Percentiles rank a stretch among this genome's conserved stretches.
Evolutionary conservation across 2,888 invertebrate genomes (phyloP).

Genomic region (Pollenia griseotomentosa): DNA sequence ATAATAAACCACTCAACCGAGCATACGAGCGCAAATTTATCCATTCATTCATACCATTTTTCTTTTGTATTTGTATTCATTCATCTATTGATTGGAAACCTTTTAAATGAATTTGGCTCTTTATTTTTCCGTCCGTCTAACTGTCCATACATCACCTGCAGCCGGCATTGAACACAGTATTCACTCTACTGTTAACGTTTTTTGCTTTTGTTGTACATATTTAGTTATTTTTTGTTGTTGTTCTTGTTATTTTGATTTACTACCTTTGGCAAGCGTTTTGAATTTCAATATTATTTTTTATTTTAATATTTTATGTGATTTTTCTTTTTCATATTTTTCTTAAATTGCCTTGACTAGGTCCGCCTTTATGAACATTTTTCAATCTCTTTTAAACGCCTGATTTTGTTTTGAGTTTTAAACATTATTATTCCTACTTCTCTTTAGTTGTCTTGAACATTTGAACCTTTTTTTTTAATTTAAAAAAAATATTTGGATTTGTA

Average conservation of each 20-base stretch:
- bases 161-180: slow-evolving; percentile 3
- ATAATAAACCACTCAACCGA: slow-evolving; percentile 36
- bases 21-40: slow-evolving; percentile 3
- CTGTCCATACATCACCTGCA: slow-evolving; percentile 22
- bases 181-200: slow-evolving; percentile 2
- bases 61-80: neutral
- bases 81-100: slow-evolving; percentile 69
- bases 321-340: slow-evolving; percentile 19
- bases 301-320: slow-evolving; percentile 18
- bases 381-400: slow-evolving; percentile 59
- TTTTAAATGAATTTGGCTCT: slow-evolving; percentile 57
- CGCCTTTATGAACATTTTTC: slow-evolving; percentile 33
- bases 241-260: slow-evolving; percentile 57
- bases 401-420: slow-evolving; percentile 27
- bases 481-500: neutral
- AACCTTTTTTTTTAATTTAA: slow-evolving; percentile 37
- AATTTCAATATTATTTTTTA: slow-evolving; percentile 58
- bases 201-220: slow-evolving; percentile 15
- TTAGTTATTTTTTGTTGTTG: slow-evolving; percentile 12
- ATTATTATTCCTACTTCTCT: neutral
- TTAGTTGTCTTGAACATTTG: slow-evolving; percentile 42
- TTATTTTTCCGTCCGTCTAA: slow-evolving; percentile 1
- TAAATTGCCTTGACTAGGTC: slow-evolving; percentile 13
- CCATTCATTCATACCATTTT: slow-evolving; percentile 7
- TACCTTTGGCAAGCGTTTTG: slow-evolving; percentile 51